Conservation (phyloP, 2,797 vertebrate species). For the Lagorchestes hirsutus region DNA sequence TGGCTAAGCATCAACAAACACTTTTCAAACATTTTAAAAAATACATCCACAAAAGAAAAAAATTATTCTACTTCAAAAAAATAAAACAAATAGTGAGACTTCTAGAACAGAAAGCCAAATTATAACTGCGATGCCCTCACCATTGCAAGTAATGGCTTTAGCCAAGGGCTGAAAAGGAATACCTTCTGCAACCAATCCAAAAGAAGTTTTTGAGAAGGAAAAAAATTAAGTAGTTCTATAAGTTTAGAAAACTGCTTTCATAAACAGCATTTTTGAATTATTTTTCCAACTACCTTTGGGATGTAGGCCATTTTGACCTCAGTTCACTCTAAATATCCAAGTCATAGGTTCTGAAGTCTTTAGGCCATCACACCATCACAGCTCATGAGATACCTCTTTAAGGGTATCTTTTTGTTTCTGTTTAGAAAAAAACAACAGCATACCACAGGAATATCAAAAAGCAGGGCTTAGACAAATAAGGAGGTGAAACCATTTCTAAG, state of each 20-base stretch:
- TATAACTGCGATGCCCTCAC: neutral
- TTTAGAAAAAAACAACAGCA: neutral
- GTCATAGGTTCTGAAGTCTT: neutral
- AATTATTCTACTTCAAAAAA: slow-evolving; percentile 22
- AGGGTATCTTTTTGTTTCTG: neutral
- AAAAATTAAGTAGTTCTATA: neutral
- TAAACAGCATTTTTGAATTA: neutral
- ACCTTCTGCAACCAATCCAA: neutral
- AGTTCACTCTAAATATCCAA: neutral
- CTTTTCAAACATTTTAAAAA: slow-evolving; percentile 37
- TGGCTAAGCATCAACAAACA: neutral
- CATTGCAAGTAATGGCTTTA: neutral
- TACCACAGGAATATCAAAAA: neutral
- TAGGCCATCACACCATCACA: neutral
- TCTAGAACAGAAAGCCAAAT: neutral
- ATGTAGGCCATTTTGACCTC: neutral
- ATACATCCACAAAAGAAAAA: neutral
- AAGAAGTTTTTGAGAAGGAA: neutral
- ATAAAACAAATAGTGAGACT: neutral
- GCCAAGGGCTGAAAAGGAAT: neutral
- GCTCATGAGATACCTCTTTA: neutral
- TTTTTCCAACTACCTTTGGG: neutral
- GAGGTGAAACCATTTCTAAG: neutral
- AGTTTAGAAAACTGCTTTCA: neutral
- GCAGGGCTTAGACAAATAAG: neutral